Evolutionary conservation across 2,888 invertebrate genomes (phyloP), one percentile per base, ranked within the genome.

Genomic region (Pediacus dermestoides): DNA sequence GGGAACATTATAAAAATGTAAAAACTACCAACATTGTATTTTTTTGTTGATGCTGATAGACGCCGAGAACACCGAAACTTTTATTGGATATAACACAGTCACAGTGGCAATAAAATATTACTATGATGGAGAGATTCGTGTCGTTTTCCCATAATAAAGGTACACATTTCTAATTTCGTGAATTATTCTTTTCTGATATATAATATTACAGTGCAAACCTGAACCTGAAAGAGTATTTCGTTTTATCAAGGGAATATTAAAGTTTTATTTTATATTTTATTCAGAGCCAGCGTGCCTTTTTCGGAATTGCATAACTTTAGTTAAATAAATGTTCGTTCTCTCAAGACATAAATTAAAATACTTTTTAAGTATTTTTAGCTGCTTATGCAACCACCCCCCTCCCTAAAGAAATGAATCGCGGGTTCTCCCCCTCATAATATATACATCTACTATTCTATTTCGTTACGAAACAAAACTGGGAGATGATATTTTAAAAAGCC

Each of bases 1-100:
- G 55, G 60, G 55, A 58, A 65, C 64, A 64, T 65, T 65, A 66
- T 64, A 65, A 65, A n/a, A 65, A 63, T 64, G 64, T 65, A 64
- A 64, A 65, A 65, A 66, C 63, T 62, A 60, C 63, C 61, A 55
- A 66, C 66, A 63, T 60, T 64, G 64, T 66, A 62, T 55, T 52
- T 59, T 63, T 60, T 61, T 56, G 53, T 56, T 57, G 55, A 55
- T n/a, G n/a, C 53, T 52, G 55, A 56, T 54, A 51, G 53, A 52
- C 55, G 13, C n/a, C 53, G 48, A 54, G 52, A 45, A n/a, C n/a
- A n/a, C 45, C 50, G 53, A 61, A 62, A 61, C 54, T 63, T 64
- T 65, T 64, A 64, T 64, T 59, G 63, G 48, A 45, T 51, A 58
- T 61, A 60, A 60, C 57, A 41, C 46, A 33, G 13, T n/a, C n/a